These are phyloP conservation scores for Netelia inedita DNA, from an alignment of 2,888 invertebrate species.

Conservation along the genomic window DNA sequence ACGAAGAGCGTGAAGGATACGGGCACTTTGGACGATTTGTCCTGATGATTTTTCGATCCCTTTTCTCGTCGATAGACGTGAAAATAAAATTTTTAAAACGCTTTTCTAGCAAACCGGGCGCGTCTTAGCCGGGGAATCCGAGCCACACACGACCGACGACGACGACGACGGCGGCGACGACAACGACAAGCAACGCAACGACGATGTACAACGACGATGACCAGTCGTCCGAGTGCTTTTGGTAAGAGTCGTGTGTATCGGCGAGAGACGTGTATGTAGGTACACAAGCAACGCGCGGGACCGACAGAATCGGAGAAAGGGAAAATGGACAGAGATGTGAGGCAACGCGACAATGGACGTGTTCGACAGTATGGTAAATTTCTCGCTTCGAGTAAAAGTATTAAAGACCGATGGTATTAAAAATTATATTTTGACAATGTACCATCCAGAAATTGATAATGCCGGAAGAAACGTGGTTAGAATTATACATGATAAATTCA, in stretches of 20 bases:
- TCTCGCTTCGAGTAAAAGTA: not conserved
- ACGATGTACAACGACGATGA: conserved; percentile 54
- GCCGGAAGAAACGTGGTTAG: not conserved
- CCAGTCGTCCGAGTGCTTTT: conserved; percentile 55
- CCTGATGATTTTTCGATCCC: not conserved
- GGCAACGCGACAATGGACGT: conserved; percentile 22
- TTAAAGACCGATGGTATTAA: not conserved
- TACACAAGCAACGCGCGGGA: not conserved
- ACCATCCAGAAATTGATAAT: not conserved
- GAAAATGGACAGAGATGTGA: conserved; percentile 29
- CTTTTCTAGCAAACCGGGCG: conserved; percentile 62
- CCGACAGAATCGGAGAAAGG: conserved; percentile 20
- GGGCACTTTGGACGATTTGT: not conserved
- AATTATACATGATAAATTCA: not conserved
- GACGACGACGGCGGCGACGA: conserved; percentile 45
- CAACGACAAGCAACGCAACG: conserved; percentile 50
- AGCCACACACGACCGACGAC: conserved; percentile 58
- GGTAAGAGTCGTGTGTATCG: conserved; percentile 26
- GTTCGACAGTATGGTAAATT: not conserved
- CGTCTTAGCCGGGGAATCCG: conserved; percentile 69
- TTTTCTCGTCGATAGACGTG: not conserved
- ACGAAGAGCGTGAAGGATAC: not conserved
- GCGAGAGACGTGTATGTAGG: not conserved
- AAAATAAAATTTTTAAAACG: conserved; percentile 11
- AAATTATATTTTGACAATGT: not conserved